Base-by-base conservation (phyloP, 1,140 invertebrate species). In the Heliconius eleuchia region DNA sequence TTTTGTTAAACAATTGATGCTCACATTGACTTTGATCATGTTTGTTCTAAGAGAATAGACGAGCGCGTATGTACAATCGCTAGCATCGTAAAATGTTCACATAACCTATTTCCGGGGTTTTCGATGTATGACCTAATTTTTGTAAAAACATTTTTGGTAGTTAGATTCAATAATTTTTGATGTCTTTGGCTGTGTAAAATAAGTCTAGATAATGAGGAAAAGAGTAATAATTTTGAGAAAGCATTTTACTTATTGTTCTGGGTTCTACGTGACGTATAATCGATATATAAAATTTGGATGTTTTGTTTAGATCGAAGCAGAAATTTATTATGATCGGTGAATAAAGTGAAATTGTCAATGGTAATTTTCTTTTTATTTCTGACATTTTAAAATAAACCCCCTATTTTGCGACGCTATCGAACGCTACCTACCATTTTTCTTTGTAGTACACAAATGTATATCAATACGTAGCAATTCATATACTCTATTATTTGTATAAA, bases 41-140 rank as follows among this genome's bases (percentile, higher is more conserved):
- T 73, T 75, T 81, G 52, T 78, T 18, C 74, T 79, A 78, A 81
- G 71, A 34, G 80, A 74, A 80, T 80, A 73, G 75, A 82, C 83
- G 83, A 84, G 84, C 81, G 84, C 84, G 85, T 86, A 73, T 82
- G 84, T 87, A 83, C 80, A 90, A 88, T 88, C 90, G 91, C 90
- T 92, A 90, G 89, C 87, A 94, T 93, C 92, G 92, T 92, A 91
- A 94, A 94, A 94, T 94, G 92, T 94, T 94, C 92, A 94, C 92
- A 94, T 94, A 90, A 94, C 92, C 92, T 94, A 89, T 82, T 83
- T 80, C 80, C 84, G 84, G 87, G 88, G 79, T 83, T 85, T 85
- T 89, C 88, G 79, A 89, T 89, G 84, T 88, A 84, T 89, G 87
- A 88, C 83, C 85, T 86, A 84, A 83, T 83, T 94, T 89, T 91